Evolutionary conservation across 2,113 vertebrate species (phyloP), one percentile per base, ranked within the genome.

Genomic region (Protomyctophum bolini): DNA sequence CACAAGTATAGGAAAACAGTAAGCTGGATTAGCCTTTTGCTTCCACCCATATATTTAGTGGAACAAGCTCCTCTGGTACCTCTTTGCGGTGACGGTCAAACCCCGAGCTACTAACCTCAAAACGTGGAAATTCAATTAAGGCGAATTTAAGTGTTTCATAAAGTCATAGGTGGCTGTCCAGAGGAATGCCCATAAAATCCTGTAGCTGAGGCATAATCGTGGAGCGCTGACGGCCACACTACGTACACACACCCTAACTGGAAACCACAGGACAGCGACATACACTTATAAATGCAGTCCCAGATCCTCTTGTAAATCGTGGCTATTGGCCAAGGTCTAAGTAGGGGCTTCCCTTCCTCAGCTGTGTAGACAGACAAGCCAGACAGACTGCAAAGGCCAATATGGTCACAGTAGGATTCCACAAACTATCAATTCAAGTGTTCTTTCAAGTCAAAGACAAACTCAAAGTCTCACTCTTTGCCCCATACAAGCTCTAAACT

Each of bases 111-210:
- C 85, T 64, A 77, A 89, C 89, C 89, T 82, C 87, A 80, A 92
- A 91, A 91, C 86, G 85, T 94, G 92, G 92, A 94, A 94, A 94
- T 91, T 92, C 91, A 93, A 93, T 93, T 92, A 93, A 41, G 68
- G 90, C 33, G 57, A 83, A 90, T 87, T 91, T 89, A 90, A 93
- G 91, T 90, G 91, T 92, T 93, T 93, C 89, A 93, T 94, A 94
- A 94, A 93, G 85, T 91, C 83, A 89, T 88, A 92, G 90, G 90
- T 92, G 87, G 90, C 87, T 90, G 74, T 89, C 87, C 89, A 88
- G 80, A 92, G 89, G 91, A 93, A 93, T 91, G 86, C 92, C 80
- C 76, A 88, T 93, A 92, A 94, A 93, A 90, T 58, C 74, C 59
- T 75, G 63, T 65, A 76, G 80, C 77, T 69, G 64, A 77, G 74